phyloP scores from a whole-genome alignment of 2,888 invertebrate genomes.

The Gerris lacustris region DNA sequence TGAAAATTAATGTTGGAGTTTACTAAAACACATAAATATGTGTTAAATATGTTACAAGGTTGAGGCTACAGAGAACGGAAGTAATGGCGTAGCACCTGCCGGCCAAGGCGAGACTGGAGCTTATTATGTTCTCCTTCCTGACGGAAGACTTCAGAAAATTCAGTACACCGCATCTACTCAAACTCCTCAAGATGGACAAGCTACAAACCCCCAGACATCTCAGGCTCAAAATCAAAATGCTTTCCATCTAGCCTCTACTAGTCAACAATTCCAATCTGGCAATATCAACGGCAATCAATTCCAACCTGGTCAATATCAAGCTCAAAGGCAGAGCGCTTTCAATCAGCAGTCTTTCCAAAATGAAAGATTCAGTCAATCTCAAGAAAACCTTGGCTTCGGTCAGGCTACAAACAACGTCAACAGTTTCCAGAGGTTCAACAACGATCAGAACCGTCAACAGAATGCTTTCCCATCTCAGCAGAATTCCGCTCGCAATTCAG shows the following conservation, averaged over 20 bases:
- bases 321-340: neutral
- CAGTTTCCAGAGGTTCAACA: neutral
- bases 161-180: neutral
- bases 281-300: neutral
- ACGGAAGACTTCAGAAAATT: neutral
- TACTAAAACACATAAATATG: too few species aligned
- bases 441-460: neutral
- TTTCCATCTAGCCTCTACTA: neutral
- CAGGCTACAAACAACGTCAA: neutral
- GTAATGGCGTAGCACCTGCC: neutral
- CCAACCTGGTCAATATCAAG: neutral
- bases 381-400: neutral
- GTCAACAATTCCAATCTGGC: neutral
- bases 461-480: neutral
- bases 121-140: neutral
- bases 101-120: neutral
- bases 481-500: neutral
- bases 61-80: too few species aligned
- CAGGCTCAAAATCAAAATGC: neutral
- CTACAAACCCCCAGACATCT: neutral
- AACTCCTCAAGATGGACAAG: neutral
- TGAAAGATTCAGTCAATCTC: neutral
- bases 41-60: too few species aligned
- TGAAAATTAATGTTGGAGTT: too few species aligned
- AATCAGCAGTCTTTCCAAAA: neutral